Percentiles rank a stretch among this genome's conserved stretches.
These are phyloP conservation scores for Centropristis striata DNA, from an alignment of 2,113 vertebrate genomes.

Conservation along the genomic window DNA sequence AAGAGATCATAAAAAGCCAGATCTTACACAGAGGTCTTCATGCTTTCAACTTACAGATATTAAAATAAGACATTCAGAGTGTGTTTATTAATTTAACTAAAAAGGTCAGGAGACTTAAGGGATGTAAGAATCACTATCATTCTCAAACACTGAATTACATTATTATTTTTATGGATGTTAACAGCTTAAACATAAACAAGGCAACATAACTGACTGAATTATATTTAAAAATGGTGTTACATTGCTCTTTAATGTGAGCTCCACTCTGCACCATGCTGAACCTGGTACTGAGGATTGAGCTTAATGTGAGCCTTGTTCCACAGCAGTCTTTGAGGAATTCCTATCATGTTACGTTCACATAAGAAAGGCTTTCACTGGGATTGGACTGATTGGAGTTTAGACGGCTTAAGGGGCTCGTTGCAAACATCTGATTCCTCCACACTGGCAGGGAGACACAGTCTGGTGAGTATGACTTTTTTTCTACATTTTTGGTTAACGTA, in stretches of 20 bases:
- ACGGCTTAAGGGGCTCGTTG: slow-evolving; percentile 52
- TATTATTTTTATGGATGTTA: background rate
- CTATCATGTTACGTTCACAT: slow-evolving; percentile 48
- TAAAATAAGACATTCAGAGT: background rate
- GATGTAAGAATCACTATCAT: background rate
- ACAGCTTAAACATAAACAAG: background rate
- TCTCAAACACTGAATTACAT: background rate
- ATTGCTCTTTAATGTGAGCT: slow-evolving; percentile 3
- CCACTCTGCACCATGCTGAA: slow-evolving; percentile 37
- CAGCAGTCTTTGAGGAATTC: slow-evolving; percentile 55
- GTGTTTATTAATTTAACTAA: background rate
- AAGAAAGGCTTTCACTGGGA: slow-evolving; percentile 59
- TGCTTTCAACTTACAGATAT: background rate
- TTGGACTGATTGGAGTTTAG: slow-evolving; percentile 58
- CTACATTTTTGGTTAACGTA: background rate
- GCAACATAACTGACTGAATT: background rate
- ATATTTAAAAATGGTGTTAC: background rate
- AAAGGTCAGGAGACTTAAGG: background rate
- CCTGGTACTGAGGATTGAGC: slow-evolving; percentile 57
- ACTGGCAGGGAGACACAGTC: slow-evolving; percentile 27
- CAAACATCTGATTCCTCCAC: slow-evolving; percentile 62
- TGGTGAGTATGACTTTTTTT: slow-evolving; percentile 63
- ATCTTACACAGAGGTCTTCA: background rate
- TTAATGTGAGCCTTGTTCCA: slow-evolving; percentile 51
- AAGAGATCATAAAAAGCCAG: background rate